Conservation (phyloP, 2,113 vertebrate genomes). For the Ornithorhynchus anatinus region DNA sequence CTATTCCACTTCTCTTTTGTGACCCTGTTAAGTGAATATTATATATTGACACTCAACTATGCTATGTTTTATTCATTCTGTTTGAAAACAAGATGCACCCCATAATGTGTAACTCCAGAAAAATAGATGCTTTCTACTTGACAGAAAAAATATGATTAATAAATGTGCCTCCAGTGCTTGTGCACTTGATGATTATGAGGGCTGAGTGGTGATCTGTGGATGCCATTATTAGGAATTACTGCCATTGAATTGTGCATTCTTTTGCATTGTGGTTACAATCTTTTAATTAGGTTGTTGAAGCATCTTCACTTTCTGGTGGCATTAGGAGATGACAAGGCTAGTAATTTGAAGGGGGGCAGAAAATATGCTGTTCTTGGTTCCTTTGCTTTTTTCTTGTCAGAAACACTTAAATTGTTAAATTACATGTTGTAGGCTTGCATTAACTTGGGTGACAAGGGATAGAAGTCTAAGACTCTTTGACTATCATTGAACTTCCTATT, state of each 20-base stretch:
- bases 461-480: constrained; percentile 24
- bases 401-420: constrained; percentile 22
- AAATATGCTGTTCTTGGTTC: neutral
- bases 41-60: neutral
- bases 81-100: constrained; percentile 25
- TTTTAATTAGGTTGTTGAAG: constrained; percentile 32
- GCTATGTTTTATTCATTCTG: neutral
- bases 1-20: neutral
- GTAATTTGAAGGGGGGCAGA: neutral
- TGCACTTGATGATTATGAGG: constrained; percentile 32
- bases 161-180: constrained; percentile 31
- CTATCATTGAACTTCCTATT: neutral
- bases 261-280: constrained; percentile 13
- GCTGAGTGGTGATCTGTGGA: constrained; percentile 7
- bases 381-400: constrained; percentile 14
- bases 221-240: constrained; percentile 38
- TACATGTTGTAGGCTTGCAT: neutral
- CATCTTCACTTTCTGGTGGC: constrained; percentile 19
- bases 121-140: neutral
- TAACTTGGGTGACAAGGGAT: constrained; percentile 13
- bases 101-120: neutral
- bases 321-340: constrained; percentile 2
- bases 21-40: neutral
- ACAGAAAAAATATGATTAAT: constrained; percentile 29
- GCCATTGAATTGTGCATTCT: constrained; percentile 33